Evolutionary conservation across 2,797 vertebrate species (phyloP), one percentile per base, ranked within the genome.

Genomic region (Microctenopoma stevenorrisi): DNA sequence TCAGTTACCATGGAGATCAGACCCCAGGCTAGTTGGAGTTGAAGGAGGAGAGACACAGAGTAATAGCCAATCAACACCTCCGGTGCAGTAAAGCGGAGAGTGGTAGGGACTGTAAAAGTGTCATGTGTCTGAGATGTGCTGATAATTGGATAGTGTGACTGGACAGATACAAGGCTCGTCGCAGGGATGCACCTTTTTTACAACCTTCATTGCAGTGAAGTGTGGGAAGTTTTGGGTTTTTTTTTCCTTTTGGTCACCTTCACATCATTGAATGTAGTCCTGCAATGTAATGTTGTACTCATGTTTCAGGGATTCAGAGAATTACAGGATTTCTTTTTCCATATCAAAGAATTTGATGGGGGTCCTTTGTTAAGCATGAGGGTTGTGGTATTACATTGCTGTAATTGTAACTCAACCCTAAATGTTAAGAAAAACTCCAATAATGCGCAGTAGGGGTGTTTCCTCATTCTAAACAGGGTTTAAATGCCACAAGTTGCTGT

Each of bases 1-100:
- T 72, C 67, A 59, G 81, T 85, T 82, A 54, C 74, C 78, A 79
- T 82, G 75, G 71, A 75, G 58, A 83, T 82, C 37, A 56, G 22
- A 71, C 66, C 64, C 25, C 7, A 9, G 62, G 53, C 50, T 40
- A 35, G 66, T 38, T 72, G 40, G 15, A 48, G 33, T 59, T 72
- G 22, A 56, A 75, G 68, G 51, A 75, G 72, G 51, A 68, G 62
- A 52, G 30, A 63, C 8, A 68, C 72, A 54, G 15, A 64, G 49
- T 68, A 71, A 65, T 53, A 77, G 44, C 54, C 48, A 66, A 71
- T 78, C 68, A 70, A 68, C 72, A 57, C 69, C 11, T 59, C 25
- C 18, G 52, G 22, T 62, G 55, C 2, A 64, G 50, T 37, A 25
- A 57, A 70, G 44, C 12, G 48, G 3, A 47, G 16, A 57, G 43